Evolutionary conservation across 2,797 vertebrate genomes (phyloP), one percentile per base, ranked within the genome.

Genomic region (Pangasius mekongensis): DNA sequence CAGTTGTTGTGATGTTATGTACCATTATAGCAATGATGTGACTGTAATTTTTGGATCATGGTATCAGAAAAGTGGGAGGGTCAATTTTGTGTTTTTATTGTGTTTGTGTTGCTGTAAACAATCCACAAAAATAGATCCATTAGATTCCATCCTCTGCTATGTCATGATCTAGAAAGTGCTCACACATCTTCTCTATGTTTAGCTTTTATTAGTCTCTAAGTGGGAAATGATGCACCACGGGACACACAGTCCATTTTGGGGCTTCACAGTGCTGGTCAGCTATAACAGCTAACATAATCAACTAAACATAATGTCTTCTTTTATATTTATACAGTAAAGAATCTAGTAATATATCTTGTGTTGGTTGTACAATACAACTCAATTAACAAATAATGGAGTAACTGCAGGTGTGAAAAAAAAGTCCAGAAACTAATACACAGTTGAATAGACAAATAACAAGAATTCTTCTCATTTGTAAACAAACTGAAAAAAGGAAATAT

Each of bases 151-250:
- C 39, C 67, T 56, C 33, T 49, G 86, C 74, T 66, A 87, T 86
- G 81, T 78, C 60, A 87, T 80, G 74, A 67, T 86, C 86, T 71
- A 76, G 84, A 71, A 84, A 81, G 80, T 67, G 58, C 74, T 87
- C 88, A 89, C 84, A 84, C 86, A 83, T 64, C 83, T n/a, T 30
- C 66, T 86, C 89, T 91, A 90, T 91, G 84, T 91, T 91, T 90
- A 90, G 86, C 84, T 27, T 80, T 66, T 83, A 60, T 89, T 64
- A 90, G 77, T 74, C 62, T 86, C 69, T 47, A 71, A 89, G 52
- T 67, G 91, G 88, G 85, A 91, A 89, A 89, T 64, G 54, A 89
- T 89, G 86, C 71, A 80, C 85, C 60, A 47, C 33, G 60, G 83
- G 14, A 64, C 87, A 78, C 58, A 30, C 71, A 67, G 81, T 67